Evolutionary conservation across 2,113 vertebrate species (phyloP), one percentile per base, ranked within the genome.

Genomic region (Bujurquina vittata): DNA sequence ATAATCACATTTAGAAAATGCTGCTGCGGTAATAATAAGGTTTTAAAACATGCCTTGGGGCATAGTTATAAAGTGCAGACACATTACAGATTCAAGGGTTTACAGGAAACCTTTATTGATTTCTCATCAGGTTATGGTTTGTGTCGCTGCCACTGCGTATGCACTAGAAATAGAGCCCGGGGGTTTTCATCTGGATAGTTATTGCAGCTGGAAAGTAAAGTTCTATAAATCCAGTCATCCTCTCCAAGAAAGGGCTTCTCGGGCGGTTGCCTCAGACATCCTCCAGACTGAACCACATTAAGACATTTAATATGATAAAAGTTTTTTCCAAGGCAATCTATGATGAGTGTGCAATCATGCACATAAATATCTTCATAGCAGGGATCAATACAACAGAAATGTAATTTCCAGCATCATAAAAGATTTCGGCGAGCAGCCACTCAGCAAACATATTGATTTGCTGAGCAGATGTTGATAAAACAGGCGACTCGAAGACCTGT

Each of bases 51-150:
- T 23, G 10, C 4, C 23, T 72, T 40, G 58, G 43, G 59, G 43
- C 46, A 31, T 7, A 3, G 58, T 82, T 78, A 77, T 58, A 26
- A 65, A 87, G 57, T 56, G 14, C 22, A 84, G 18, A 23, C 37
- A 40, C 31, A 78, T 63, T 54, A 80, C 2, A 76, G 15, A n/a
- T 60, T 80, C 63, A 61, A n/a, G 10, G 40, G 58, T 74, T 40
- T 26, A n/a, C 10, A 52, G 4, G 33, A 81, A 72, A 77, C 5
- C 43, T 83, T 57, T 60, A 90, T 88, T 58, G 61, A 88, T 83
- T 77, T 83, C n/a, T 83, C 81, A 86, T 86, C 76, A 79, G 63
- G 60, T 56, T 58, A 14, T 46, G 33, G 83, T 83, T 77, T 83
- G 74, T 76, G 57, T 79, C 84, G 55, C 52, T 18, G 26, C 26